Evolutionary conservation across 2,888 invertebrate genomes (phyloP), one percentile per base, ranked within the genome.

Genomic region (Ceriagrion tenellum): DNA sequence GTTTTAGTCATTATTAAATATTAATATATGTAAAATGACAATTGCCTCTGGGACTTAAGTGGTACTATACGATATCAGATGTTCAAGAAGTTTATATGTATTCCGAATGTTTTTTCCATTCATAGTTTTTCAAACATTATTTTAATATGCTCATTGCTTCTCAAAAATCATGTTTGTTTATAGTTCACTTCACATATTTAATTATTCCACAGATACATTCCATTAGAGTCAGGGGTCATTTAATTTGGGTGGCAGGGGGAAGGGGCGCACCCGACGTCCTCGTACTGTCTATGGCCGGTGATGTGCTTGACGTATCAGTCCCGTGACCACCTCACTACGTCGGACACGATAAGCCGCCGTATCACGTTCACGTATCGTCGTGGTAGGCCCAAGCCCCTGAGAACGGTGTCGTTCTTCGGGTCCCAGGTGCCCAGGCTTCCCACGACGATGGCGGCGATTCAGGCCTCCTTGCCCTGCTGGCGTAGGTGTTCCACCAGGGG

Each of bases 371-470:
- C 96, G 90, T 96, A 96, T 0, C 95, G 56, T 0, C 95, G 55
- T 3, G 95, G 63, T 13, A 96, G 95, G 13, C 96, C 95, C 16
- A 96, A 95, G 26, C 26, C 16, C 26, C 95, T 88, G 18, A 96
- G 95, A 69, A 96, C 96, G 1, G 63, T 35, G 95, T 96, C 96
- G 95, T 96, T 96, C 6, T 40, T 95, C 0, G 96, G 96, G 95
- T 96, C 96, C 96, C 96, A 96, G 13, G 96, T 95, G 4, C 96
- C 96, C 1, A 96, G 96, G 23, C 96, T 95, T 18, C 96, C 96
- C 13, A 96, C 96, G 56, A 96, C 95, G 95, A 96, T 95, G 47
- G 47, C 47, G 8, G 47, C 47, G 47, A 47, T 8, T 47, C 4
- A 4, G 47, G 47, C 8, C 8, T 47, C 47, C 4, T 47, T 30